Evolutionary conservation across 2,797 vertebrate genomes (phyloP).

Genomic region (Crypturellus tataupa): DNA sequence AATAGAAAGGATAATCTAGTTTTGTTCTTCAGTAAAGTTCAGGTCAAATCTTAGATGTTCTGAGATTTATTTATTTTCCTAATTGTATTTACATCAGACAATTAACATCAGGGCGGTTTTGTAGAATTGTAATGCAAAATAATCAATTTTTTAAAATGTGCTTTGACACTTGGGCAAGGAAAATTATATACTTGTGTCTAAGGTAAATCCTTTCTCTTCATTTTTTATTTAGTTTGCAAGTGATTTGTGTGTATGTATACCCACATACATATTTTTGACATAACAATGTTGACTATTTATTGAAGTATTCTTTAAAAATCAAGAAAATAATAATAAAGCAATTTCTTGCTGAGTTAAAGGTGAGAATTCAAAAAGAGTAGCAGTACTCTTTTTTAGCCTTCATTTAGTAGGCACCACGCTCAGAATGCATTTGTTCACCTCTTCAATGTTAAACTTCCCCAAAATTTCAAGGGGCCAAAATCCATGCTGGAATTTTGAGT

Average conservation of each 20-base stretch:
- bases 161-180: neutral
- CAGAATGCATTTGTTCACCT: neutral
- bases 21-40: neutral
- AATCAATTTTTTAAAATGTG: neutral
- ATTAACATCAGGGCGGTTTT: neutral
- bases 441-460: neutral
- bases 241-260: no score
- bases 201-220: neutral
- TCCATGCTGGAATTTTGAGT: fast-evolving
- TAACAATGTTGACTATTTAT: neutral
- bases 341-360: neutral
- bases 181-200: neutral
- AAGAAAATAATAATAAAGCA: neutral
- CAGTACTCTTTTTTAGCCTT: neutral
- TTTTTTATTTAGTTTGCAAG: no score
- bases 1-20: neutral
- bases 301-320: neutral
- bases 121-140: neutral
- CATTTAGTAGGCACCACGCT: fast-evolving
- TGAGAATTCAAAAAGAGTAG: neutral
- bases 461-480: neutral
- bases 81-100: no score
- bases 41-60: neutral
- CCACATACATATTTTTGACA: neutral
- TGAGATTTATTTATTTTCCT: neutral